phyloP scores from a whole-genome alignment of 37 sponge, comb jelly and placozoan species.

The Cladorhizidae sp. region DNA sequence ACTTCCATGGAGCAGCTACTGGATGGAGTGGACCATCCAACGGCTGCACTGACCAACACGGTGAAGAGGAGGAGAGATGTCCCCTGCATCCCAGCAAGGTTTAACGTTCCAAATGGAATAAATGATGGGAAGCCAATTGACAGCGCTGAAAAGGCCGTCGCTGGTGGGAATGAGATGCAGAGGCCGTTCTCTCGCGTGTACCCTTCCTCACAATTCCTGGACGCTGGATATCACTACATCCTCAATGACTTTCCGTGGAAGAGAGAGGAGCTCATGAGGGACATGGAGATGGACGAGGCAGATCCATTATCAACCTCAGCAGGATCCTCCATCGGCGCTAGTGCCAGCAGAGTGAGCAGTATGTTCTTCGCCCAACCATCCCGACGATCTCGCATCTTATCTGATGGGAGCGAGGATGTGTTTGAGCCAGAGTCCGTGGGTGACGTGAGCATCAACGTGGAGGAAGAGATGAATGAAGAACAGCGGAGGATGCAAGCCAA shows the following conservation, averaged over 20 bases:
- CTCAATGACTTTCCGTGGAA: background rate
- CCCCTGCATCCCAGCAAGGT: background rate
- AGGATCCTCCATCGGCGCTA: background rate
- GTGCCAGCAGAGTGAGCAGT: background rate
- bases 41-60: background rate
- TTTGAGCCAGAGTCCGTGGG: background rate
- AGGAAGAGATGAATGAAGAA: conserved; percentile 44
- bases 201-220: conserved; percentile 8
- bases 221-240: background rate
- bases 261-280: background rate
- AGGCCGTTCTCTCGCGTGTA: background rate
- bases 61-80: background rate
- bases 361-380: background rate
- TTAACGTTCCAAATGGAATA: background rate
- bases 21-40: background rate
- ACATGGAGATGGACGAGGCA: background rate
- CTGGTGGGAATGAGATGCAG: background rate
- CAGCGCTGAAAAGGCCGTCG: background rate
- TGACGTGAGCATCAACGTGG: background rate
- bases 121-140: background rate
- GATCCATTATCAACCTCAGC: background rate
- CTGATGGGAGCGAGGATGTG: conserved; percentile 20
- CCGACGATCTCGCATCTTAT: background rate
- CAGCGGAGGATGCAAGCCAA: conserved; percentile 11
- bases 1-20: background rate